Evolutionary conservation across 2,113 vertebrate genomes (phyloP).

Genomic region (Hymenochirus boettgeri): DNA sequence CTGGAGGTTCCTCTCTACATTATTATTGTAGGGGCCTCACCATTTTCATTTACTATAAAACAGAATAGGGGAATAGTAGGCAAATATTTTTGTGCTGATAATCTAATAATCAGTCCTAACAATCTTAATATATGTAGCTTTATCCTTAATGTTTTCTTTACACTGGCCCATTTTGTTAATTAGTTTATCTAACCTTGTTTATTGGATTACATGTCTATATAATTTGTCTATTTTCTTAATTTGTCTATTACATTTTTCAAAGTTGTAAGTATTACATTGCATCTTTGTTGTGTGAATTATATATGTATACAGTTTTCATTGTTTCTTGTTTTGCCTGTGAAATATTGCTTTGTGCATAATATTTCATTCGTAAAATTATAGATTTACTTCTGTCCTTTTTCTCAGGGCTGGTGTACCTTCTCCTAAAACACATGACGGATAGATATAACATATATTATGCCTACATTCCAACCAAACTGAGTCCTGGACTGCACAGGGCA

Average conservation of each 20-base stretch:
- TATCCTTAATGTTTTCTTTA: no score
- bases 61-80: no score
- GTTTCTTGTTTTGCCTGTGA: background rate
- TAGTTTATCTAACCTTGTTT: no score
- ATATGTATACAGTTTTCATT: no score
- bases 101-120: no score
- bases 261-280: background rate
- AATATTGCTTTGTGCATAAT: background rate
- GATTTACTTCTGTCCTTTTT: background rate
- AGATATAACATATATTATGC: slow-evolving; percentile 97
- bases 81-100: no score
- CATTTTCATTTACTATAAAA: no score
- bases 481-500: slow-evolving; percentile 77
- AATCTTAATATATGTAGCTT: no score
- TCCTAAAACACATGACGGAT: slow-evolving; percentile 93
- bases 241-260: background rate
- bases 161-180: no score
- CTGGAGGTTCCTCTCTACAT: no score
- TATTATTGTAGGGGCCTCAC: no score
- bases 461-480: slow-evolving; percentile 89
- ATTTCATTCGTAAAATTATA: background rate
- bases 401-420: slow-evolving; percentile 86
- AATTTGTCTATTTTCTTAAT: background rate
- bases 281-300: background rate
- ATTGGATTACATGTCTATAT: no score